phyloP scores from a whole-genome alignment of 2,797 vertebrate species.

The Paguma larvata region DNA sequence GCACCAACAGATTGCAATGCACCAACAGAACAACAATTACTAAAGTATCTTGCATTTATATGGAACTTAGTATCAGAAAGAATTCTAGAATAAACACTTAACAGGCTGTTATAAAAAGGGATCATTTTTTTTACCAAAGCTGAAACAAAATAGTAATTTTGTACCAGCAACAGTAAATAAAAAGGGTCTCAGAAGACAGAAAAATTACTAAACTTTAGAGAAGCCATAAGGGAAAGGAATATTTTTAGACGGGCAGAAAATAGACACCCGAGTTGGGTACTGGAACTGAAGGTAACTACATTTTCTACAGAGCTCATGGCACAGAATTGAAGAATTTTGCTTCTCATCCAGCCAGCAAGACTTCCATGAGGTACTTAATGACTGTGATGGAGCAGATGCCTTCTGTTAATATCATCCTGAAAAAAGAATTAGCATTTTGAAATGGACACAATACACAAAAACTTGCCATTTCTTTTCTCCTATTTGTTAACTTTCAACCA shows the following conservation, averaged over 20 bases:
- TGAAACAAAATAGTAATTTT: conserved; percentile 54
- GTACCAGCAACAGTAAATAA: conserved; percentile 23
- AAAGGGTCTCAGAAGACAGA: neutral
- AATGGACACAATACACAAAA: conserved; percentile 58
- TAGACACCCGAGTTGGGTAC: neutral
- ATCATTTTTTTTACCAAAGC: conserved; percentile 48
- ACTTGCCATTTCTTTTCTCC: neutral
- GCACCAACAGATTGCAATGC: conserved; percentile 70
- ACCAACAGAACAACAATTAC: conserved; percentile 66
- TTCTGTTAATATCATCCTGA: conserved; percentile 45
- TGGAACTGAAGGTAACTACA: neutral
- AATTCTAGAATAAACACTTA: conserved; percentile 56
- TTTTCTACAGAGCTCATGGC: conserved; percentile 52
- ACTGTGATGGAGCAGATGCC: neutral
- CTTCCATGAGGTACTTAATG: neutral
- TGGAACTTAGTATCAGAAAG: conserved; percentile 51
- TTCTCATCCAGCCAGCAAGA: conserved; percentile 53
- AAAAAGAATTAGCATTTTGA: conserved; percentile 69
- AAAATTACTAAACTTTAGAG: conserved; percentile 72
- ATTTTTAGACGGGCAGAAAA: neutral
- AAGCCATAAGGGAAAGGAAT: neutral
- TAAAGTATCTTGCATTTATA: conserved; percentile 45
- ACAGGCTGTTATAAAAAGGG: neutral
- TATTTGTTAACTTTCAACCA: conserved; percentile 44
- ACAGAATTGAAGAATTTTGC: conserved; percentile 53